Base-by-base conservation (phyloP, 1,140 invertebrate species). In the Anastrepha obliqua region DNA sequence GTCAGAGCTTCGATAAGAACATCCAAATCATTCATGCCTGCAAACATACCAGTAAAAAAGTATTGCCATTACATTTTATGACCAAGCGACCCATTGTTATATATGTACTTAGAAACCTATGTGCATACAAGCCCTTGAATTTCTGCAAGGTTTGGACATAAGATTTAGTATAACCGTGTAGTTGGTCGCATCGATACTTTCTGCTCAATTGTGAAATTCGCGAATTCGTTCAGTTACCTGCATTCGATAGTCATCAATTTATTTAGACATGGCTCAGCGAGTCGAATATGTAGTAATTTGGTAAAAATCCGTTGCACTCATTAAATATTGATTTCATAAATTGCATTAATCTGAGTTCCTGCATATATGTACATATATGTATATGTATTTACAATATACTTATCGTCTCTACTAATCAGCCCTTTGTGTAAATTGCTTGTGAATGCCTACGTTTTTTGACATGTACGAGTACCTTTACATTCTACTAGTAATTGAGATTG, bases 241-340 rank as follows among this genome's bases (percentile, higher is more conserved):
- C 15, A 9, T 62, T 62, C 60, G 6, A 29, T 2, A 81, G 15
- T 11, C 15, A 81, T n/a, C 5, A 81, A 47, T n/a, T 29, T 17
- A 5, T 74, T 74, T 81, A 29, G 51, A 55, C 74, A 81, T 81
- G 74, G 11, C 44, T 2, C 17, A n/a, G n/a, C 74, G 74, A 4
- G 74, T 29, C 9, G 74, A 81, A 58, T 81, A 81, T 29, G 11
- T 55, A 20, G 74, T 81, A 42, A 51, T 81, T 81, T 81, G 74
- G 74, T 81, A 81, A 81, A 81, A 58, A 47, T 44, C 11, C n/a
- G 8, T 81, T 47, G n/a, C 11, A n/a, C 11, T 55, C 11, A 58
- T 81, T 55, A 1, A 58, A 81, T 81, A 51, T 20, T 78, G n/a
- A 78, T 51, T 39, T n/a, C 7, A 55, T 55, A n/a, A 8, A 15